Conservation (phyloP, 2,797 vertebrate genomes). For the Ambastaia sidthimunki region DNA sequence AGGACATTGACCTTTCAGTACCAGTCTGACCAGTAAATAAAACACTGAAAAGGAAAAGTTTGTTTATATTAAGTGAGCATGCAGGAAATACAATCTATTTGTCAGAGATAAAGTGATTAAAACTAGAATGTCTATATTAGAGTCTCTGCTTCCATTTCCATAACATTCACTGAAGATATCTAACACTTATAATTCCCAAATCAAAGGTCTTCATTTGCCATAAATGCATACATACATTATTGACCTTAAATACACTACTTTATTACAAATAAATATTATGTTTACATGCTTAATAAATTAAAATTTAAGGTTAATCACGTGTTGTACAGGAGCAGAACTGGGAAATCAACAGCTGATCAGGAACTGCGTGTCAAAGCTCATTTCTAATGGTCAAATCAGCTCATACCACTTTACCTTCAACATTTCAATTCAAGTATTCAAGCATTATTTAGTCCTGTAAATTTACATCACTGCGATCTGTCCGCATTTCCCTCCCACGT, state of each 20-base stretch:
- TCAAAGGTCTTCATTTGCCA: too few relatives aligned
- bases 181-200: too few relatives aligned
- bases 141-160: too few relatives aligned
- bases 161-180: too few relatives aligned
- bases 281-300: too few relatives aligned
- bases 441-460: neutral
- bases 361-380: neutral
- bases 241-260: too few relatives aligned
- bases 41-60: neutral
- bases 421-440: neutral
- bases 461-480: conserved; percentile 2
- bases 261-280: too few relatives aligned
- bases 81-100: neutral
- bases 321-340: neutral
- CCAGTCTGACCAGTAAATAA: conserved; percentile 1
- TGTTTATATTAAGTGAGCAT: neutral
- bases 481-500: neutral
- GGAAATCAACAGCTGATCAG: neutral
- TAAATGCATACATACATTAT: too few relatives aligned
- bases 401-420: too few relatives aligned
- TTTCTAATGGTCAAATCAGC: too few relatives aligned
- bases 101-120: neutral
- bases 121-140: too few relatives aligned
- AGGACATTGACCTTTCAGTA: neutral
- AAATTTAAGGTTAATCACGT: neutral